Evolutionary conservation across 1,140 invertebrate genomes (phyloP), one percentile per base, ranked within the genome.

Genomic region (Drosophila willistoni): DNA sequence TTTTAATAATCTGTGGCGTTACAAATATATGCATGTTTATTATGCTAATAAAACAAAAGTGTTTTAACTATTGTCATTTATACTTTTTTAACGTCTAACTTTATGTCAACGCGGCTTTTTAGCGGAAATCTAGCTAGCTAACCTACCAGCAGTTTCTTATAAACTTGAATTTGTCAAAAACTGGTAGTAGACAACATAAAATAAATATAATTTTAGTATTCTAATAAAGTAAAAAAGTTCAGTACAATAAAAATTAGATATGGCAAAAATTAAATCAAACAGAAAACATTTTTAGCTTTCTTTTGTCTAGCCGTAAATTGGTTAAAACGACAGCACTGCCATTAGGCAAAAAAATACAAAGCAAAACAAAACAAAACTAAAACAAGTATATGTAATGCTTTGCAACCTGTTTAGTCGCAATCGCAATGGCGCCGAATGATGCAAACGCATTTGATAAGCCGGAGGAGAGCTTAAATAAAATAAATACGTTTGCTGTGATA

Each of bases 401-500:
- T 19, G 9, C 17, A 33, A 13, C 25, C 19, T 13, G 29, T 55
- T 34, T 33, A 51, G 29, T 65, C n/a, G 7, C 6, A 25, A 13
- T 29, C 13, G 2, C 0, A 57, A 84, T 84, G 81, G 33, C 29
- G 10, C 0, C 55, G 14, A 59, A 34, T 14, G 14, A 25, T 41
- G n/a, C 4, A 0, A 14, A 12, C 9, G n/a, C 1, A 1, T 13
- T 36, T n/a, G 29, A 10, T 12, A 10, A 42, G 1, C 17, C 14
- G 0, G 39, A 47, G 9, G 44, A 9, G 4, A 51, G 42, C 14
- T 14, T 22, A 13, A 10, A 14, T 0, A 78, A 60, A 39, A 87
- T 87, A 17, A 66, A 77, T 1, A 86, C 85, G 10, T 81, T 91
- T 54, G 90, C 86, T 6, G 82, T 91, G 9, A 29, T 91, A 7